Conservation (phyloP, 2,888 invertebrate species). For the Salticus scenicus region DNA sequence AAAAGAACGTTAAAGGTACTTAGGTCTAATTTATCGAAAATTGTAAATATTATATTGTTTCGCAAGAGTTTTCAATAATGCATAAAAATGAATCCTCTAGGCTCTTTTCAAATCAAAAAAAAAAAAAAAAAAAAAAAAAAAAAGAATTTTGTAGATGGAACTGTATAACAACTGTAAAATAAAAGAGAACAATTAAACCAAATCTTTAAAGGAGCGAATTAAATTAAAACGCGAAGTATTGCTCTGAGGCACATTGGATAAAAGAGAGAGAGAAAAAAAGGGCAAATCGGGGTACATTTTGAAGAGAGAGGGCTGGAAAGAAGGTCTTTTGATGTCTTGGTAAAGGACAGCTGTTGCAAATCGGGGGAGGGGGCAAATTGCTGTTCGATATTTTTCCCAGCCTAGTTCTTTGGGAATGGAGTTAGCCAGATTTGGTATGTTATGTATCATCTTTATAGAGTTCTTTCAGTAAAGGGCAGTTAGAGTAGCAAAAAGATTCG, state of each 20-base stretch:
- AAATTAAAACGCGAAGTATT: background rate
- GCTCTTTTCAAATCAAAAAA: no score
- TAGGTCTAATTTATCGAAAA: no score
- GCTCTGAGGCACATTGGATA: background rate
- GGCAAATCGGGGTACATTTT: background rate
- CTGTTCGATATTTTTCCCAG: constrained; percentile 43
- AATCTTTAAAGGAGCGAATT: background rate
- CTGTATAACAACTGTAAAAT: background rate
- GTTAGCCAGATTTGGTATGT: constrained; percentile 12
- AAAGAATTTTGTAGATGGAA: no score
- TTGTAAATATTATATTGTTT: no score
- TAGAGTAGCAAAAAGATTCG: no score
- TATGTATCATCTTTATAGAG: background rate
- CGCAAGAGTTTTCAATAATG: no score
- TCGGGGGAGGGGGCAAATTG: constrained; percentile 40
- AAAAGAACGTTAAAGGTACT: no score
- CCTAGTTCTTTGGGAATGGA: background rate
- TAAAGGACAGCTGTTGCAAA: constrained; percentile 49
- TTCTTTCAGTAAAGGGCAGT: no score
- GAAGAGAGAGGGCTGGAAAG: constrained; percentile 13
- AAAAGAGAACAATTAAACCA: background rate
- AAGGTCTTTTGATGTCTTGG: constrained; percentile 44
- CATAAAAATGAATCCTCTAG: no score
- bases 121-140: no score
- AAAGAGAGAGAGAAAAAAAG: constrained; percentile 28